A percentile compares a stretch with the other conserved stretches of the same genome.
Conservation (phyloP, 37 sponge, comb jelly and placozoan species). For the Aphrocallistes beatrix region DNA sequence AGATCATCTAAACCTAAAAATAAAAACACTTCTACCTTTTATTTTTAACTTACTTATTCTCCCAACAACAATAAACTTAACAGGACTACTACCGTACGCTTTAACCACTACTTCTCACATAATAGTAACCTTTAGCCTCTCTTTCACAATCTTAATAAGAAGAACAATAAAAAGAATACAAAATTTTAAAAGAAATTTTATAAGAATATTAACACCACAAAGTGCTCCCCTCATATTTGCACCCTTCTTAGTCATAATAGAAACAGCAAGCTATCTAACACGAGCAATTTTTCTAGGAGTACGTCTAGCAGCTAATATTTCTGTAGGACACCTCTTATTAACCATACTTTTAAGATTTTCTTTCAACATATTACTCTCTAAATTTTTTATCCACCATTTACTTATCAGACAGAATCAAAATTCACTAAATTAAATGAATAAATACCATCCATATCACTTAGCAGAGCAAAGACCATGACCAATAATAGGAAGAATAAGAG, state of each 20-base stretch:
- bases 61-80: constrained; percentile 45
- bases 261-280: constrained; percentile 48
- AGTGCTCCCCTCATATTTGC: constrained; percentile 51
- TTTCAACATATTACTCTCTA: constrained; percentile 45
- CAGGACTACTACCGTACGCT: constrained; percentile 60
- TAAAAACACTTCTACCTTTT: constrained; percentile 49
- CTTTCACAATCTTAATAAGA: constrained; percentile 49
- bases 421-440: constrained; percentile 32
- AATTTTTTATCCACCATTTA: constrained; percentile 45
- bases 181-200: constrained; percentile 35
- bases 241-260: constrained; percentile 43
- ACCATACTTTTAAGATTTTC: constrained; percentile 59
- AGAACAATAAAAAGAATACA: constrained; percentile 42
- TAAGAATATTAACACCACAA: constrained; percentile 54
- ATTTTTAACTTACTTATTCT: constrained; percentile 50
- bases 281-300: constrained; percentile 57
- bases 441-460: constrained; percentile 73
- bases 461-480: constrained; percentile 67
- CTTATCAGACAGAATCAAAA: constrained; percentile 40
- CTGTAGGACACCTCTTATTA: constrained; percentile 71
- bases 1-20: constrained; percentile 50
- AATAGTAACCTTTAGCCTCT: constrained; percentile 53
- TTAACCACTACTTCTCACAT: constrained; percentile 62
- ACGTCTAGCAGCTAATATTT: constrained; percentile 58
- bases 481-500: constrained; percentile 50